phyloP scores from a whole-genome alignment of 2,888 invertebrate species.

The Taphrorychus bicolor region DNA sequence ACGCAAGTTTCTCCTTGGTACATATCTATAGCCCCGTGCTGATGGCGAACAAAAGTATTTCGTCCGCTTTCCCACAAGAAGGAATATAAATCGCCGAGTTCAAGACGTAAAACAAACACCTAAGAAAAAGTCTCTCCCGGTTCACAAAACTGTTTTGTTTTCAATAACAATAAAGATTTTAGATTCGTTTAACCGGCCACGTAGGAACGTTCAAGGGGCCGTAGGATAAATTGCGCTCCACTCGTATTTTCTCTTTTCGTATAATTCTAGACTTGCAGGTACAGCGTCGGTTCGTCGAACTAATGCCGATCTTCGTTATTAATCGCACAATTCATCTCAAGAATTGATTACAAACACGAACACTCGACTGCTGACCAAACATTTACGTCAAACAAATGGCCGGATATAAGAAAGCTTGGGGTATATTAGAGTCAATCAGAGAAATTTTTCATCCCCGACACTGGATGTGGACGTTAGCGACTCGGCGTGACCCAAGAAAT shows the following conservation, averaged over 20 bases:
- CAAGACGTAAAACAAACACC: slow-evolving; percentile 13
- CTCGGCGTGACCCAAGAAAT: slow-evolving; percentile 26
- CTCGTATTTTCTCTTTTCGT: slow-evolving; percentile 37
- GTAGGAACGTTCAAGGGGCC: slow-evolving; percentile 37
- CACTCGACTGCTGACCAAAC: too few species aligned
- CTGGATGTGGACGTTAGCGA: slow-evolving; percentile 16
- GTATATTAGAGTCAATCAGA: not conserved
- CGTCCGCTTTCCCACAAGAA: too few species aligned
- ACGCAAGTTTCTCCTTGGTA: too few species aligned
- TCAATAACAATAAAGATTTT: slow-evolving; percentile 40
- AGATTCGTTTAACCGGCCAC: slow-evolving; percentile 40
- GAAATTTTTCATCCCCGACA: slow-evolving; percentile 6
- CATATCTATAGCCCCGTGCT: too few species aligned
- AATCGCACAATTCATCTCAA: too few species aligned
- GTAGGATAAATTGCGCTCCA: slow-evolving; percentile 35
- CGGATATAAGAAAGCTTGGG: not conserved
- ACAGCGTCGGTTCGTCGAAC: not conserved
- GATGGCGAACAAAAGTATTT: too few species aligned
- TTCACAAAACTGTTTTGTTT: slow-evolving; percentile 34
- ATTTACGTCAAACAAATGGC: too few species aligned
- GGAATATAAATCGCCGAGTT: not conserved
- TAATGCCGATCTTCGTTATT: too few species aligned
- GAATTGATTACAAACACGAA: too few species aligned
- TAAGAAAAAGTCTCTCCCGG: slow-evolving; percentile 15
- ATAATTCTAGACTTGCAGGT: not conserved